A percentile compares a stretch with the other conserved stretches of the same genome.
Conservation (phyloP, 2,797 vertebrate species). For the Chrosomus eos region DNA sequence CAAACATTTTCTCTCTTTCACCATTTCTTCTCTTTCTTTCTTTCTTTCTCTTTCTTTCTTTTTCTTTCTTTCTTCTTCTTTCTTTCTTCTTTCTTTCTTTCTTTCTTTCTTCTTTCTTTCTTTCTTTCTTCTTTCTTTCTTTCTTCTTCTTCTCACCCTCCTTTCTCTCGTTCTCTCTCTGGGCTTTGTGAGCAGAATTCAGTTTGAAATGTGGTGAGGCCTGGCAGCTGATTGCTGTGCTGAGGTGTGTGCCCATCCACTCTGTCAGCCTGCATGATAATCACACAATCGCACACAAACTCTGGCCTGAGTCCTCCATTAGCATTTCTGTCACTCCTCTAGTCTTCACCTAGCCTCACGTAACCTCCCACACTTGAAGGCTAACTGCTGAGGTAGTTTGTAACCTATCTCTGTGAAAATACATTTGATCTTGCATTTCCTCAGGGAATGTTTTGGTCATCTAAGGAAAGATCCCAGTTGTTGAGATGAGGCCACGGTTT, state of each 20-base stretch:
- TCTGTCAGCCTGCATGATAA: conserved; percentile 51
- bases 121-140: not conserved
- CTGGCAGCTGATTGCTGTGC: conserved; percentile 53
- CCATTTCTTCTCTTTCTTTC: not conserved
- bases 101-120: not conserved
- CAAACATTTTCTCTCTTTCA: not conserved
- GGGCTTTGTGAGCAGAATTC: conserved; percentile 8
- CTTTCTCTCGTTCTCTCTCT: conserved; percentile 23
- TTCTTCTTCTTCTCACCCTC: not conserved
- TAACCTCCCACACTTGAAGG: conserved; percentile 14
- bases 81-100: not conserved
- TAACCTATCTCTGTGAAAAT: conserved; percentile 19
- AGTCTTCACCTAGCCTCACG: conserved; percentile 36
- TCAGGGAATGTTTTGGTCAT: conserved; percentile 4
- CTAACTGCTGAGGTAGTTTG: conserved; percentile 30
- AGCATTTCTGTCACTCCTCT: conserved; percentile 52
- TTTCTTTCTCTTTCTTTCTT: too few relatives aligned
- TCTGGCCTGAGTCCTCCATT: conserved; percentile 53
- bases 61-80: too few relatives aligned
- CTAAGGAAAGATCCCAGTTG: conserved; percentile 13
- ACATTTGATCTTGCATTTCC: conserved; percentile 29
- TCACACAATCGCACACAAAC: conserved; percentile 37
- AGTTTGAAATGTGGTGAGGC: conserved; percentile 45
- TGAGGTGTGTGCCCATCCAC: conserved; percentile 52
- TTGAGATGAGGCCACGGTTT: conserved; percentile 2